Base-by-base conservation (phyloP, 2,797 vertebrate species). In the Paguma larvata region DNA sequence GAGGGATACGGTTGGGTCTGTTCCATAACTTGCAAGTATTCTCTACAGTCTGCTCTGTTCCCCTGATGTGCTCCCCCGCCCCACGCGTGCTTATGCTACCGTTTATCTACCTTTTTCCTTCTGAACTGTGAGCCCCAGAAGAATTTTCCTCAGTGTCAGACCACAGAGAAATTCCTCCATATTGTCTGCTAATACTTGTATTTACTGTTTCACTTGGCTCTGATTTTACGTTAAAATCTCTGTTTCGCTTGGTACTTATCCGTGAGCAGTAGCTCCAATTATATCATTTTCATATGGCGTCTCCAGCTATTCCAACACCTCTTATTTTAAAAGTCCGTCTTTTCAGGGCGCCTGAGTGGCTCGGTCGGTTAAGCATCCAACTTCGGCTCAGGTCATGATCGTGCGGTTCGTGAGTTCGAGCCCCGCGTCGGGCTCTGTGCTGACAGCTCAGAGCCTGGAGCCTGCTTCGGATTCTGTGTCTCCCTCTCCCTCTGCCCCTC, bases 321-420 rank as follows among this genome's bases (percentile, higher is more conserved):
- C 41, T 73, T 73, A 30, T 18, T 34, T 19, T 46, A 34, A 83
- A 48, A 2, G 11, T 15, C 27, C 30, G 9, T 6, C 9, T 38
- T 62, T 72, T 46, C 16, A 3, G 56, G 56, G 21, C 21, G 0
- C 56, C 19, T 23, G 56, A 21, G 56, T 10, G 56, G 56, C 56
- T 10, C 56, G 9, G 8, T 59, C 56, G 0, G 56, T 59, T 59
- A 9, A 23, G 56, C 56, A 9, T 59, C 56, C 56, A 23, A 59
- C 56, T 59, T 59, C 21, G 7, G 19, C 56, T 53, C 56, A 10
- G 1, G 21, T 59, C 56, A 23, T 23, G 56, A 59, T 59, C 56
- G 23, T 1, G 0, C 3, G 56, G 19, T 59, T 10, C 1, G 1
- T 9, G 56, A 1, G 56, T 59, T 59, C 1, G 8, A 59, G 19